These are phyloP conservation scores for Amiota communis DNA, from an alignment of 2,888 invertebrate genomes.

Conservation along the genomic window DNA sequence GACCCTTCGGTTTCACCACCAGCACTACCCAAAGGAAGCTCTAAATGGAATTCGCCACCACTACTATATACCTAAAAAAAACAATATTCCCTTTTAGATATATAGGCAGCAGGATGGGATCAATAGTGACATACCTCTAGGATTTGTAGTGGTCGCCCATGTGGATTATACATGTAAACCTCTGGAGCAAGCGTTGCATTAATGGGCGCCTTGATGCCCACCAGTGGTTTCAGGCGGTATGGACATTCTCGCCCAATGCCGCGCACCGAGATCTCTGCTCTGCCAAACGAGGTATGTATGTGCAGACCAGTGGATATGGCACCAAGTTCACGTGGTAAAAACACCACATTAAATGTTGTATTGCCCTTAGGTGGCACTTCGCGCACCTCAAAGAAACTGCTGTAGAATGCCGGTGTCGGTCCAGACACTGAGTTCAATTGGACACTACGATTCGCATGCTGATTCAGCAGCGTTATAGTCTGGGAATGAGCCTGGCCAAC, in stretches of 20 bases:
- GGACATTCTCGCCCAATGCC: conserved; percentile 91
- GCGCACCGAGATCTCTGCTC: conserved; percentile 88
- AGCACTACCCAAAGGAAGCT: conserved; percentile 85
- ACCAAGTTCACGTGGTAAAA: conserved; percentile 93
- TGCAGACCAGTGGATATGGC: conserved; percentile 89
- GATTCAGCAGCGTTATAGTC: conserved; percentile 90
- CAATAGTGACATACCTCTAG: conserved; percentile 76
- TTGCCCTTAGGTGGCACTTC: conserved; percentile 93
- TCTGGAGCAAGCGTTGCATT: conserved; percentile 92
- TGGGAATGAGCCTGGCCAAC: conserved; percentile 91
- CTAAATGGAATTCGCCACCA: conserved; percentile 91
- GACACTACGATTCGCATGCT: conserved; percentile 87
- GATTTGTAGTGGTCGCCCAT: conserved; percentile 87
- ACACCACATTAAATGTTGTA: conserved; percentile 96
- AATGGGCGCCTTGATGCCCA: conserved; percentile 91
- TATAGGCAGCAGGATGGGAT: background rate
- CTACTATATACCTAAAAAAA: conserved; percentile 83
- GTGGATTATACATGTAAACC: conserved; percentile 96
- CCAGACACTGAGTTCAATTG: conserved; percentile 95
- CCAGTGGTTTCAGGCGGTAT: conserved; percentile 91
- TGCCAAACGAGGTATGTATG: conserved; percentile 95
- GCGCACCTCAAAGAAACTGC: conserved; percentile 97
- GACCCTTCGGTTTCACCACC: conserved; percentile 86
- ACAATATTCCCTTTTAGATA: background rate
- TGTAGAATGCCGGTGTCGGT: conserved; percentile 95